A percentile compares a stretch with the other conserved stretches of the same genome.
Evolutionary conservation across 2,113 vertebrate species (phyloP).

Genomic region (Antigone vipio): DNA sequence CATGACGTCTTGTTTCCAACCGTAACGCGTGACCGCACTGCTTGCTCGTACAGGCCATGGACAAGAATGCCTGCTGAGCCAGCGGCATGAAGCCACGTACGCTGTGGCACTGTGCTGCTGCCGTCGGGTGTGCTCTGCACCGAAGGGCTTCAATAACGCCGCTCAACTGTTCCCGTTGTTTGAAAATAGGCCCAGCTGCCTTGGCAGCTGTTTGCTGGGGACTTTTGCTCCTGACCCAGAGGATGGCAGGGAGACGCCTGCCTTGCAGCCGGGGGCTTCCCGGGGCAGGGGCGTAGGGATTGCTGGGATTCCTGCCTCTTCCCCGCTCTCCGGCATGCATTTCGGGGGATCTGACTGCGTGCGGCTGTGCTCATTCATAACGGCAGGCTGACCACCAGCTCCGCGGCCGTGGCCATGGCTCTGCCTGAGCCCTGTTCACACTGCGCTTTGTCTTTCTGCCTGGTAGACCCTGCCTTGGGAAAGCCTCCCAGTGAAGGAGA

Average conservation of each 20-base stretch:
- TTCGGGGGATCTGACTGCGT: fast-evolving
- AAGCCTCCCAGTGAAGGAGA: neutral
- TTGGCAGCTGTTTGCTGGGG: neutral
- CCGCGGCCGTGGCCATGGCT: fast-evolving
- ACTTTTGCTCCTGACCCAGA: neutral
- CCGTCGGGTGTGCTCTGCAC: neutral
- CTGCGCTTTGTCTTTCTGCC: neutral
- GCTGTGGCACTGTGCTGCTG: neutral
- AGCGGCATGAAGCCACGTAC: neutral
- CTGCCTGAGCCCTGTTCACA: neutral
- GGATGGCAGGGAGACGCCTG: neutral
- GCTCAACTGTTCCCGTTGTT: neutral
- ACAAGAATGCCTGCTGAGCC: neutral
- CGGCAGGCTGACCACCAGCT: fast-evolving
- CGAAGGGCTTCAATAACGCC: fast-evolving
- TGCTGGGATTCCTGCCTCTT: conserved; percentile 1
- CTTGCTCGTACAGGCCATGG: neutral
- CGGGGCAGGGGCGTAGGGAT: neutral
- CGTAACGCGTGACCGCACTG: fast-evolving
- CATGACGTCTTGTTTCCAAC: neutral
- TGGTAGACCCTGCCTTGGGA: neutral
- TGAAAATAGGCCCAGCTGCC: neutral
- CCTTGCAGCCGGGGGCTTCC: neutral
- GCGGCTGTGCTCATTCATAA: neutral
- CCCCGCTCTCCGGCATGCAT: neutral